phyloP scores from a whole-genome alignment of 2,888 invertebrate species.

The Carcina quercana region DNA sequence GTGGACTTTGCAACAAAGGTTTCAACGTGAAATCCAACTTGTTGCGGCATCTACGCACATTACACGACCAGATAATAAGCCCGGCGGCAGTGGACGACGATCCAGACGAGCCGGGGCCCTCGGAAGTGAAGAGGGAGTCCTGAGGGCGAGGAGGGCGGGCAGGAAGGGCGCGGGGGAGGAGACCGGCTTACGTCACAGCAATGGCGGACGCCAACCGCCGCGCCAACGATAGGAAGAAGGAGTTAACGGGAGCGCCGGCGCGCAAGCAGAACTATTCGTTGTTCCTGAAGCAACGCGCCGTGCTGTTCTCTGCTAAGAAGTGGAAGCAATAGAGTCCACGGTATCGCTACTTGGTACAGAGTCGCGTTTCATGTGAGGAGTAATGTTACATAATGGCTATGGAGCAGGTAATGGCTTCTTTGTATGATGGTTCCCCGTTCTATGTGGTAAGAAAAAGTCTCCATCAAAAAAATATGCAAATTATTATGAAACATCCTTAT shows the following conservation, averaged over 20 bases:
- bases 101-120: conserved; percentile 28
- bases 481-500: too few relatives aligned
- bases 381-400: too few relatives aligned
- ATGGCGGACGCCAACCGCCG: conserved; percentile 27
- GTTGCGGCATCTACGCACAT: conserved; percentile 81
- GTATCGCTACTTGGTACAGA: conserved; percentile 16
- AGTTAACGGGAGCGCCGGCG: conserved; percentile 14
- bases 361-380: conserved; percentile 2
- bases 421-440: too few relatives aligned
- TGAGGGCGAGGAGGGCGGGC: conserved; percentile 67
- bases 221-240: conserved; percentile 24
- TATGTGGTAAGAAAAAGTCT: too few relatives aligned
- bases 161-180: conserved; percentile 47
- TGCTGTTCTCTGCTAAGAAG: conserved; percentile 71
- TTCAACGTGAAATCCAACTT: conserved; percentile 87
- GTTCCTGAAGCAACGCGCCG: conserved; percentile 65
- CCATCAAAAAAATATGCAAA: too few relatives aligned
- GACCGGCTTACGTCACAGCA: conserved; percentile 24
- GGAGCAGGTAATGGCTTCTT: too few relatives aligned
- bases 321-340: conserved; percentile 54
- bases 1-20: conserved; percentile 83
- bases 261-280: conserved; percentile 69
- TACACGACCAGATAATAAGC: conserved; percentile 79
- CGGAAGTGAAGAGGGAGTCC: conserved; percentile 51
- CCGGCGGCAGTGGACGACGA: conserved; percentile 36